A percentile compares a stretch with the other conserved stretches of the same genome.
These are phyloP conservation scores for Oncopeltus fasciatus DNA, from an alignment of 1,140 invertebrate genomes.

Conservation along the genomic window DNA sequence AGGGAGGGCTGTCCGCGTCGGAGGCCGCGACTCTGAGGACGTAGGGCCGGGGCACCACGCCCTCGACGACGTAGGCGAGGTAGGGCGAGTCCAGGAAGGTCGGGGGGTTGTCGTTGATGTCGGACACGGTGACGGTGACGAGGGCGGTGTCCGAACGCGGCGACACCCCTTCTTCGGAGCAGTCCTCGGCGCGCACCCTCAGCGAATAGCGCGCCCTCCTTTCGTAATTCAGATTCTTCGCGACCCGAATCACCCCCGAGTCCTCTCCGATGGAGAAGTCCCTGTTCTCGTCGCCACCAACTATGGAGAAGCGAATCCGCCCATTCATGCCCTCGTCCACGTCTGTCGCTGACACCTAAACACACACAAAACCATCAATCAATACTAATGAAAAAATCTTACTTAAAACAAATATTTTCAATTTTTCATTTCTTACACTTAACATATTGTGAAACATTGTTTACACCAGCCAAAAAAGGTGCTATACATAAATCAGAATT, in stretches of 20 bases:
- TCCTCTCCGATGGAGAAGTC: conserved; percentile 84
- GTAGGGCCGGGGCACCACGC: conserved; percentile 55
- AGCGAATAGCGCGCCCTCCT: conserved; percentile 55
- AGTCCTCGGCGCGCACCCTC: conserved; percentile 76
- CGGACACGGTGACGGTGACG: conserved; percentile 51
- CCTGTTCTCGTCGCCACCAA: conserved; percentile 75
- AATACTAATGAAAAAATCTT: too few relatives aligned
- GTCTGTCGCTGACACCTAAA: conserved; percentile 78
- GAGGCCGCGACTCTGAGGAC: conserved; percentile 68
- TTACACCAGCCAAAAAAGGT: too few relatives aligned
- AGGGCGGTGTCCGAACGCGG: conserved; percentile 52
- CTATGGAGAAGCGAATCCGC: conserved; percentile 71
- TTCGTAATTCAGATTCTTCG: conserved; percentile 84
- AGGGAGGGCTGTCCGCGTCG: conserved; percentile 79
- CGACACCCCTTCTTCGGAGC: conserved; percentile 44
- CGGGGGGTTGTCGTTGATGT: conserved; percentile 91
- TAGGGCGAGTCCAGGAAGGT: conserved; percentile 84
- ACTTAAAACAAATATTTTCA: too few relatives aligned
- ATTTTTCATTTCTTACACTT: neutral
- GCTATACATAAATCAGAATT: too few relatives aligned
- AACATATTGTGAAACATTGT: too few relatives aligned
- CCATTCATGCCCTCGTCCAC: conserved; percentile 79
- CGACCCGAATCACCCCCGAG: conserved; percentile 71
- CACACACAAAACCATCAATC: conserved; percentile 1
- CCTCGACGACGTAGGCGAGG: conserved; percentile 82